Conservation (phyloP, 2,797 vertebrate genomes). For the Iguana delicatissima region DNA sequence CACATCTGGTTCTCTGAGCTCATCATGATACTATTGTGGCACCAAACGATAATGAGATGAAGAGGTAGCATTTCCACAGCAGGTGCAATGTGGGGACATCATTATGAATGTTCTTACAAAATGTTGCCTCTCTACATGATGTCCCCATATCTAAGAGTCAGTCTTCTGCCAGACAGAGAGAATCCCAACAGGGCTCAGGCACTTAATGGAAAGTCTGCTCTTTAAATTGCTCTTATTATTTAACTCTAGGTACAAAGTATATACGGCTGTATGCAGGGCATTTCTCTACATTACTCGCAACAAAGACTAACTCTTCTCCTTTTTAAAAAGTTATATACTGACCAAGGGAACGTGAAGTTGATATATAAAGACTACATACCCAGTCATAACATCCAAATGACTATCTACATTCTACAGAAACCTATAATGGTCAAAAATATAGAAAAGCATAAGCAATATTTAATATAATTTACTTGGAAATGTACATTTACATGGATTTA, state of each 20-base stretch:
- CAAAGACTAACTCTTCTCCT: constrained; percentile 55
- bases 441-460: not conserved
- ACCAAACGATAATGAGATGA: constrained; percentile 79
- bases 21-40: constrained; percentile 76
- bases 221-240: constrained; percentile 78
- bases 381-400: constrained; percentile 29
- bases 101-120: constrained; percentile 78
- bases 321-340: constrained; percentile 55
- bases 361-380: constrained; percentile 47
- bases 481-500: no score
- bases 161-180: constrained; percentile 74
- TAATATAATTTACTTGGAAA: no score
- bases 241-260: constrained; percentile 65
- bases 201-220: constrained; percentile 76
- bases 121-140: constrained; percentile 77
- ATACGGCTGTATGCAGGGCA: constrained; percentile 53
- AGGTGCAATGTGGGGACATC: constrained; percentile 76
- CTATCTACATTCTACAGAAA: constrained; percentile 32
- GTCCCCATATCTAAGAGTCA: constrained; percentile 73
- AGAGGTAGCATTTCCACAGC: constrained; percentile 78
- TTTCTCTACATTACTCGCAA: constrained; percentile 40
- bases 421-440: not conserved
- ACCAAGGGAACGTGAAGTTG: constrained; percentile 41
- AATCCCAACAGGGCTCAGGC: constrained; percentile 74
- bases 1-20: constrained; percentile 70